Evolutionary conservation across 92 coral and sea anemone genomes (phyloP), one percentile per base, ranked within the genome.

Genomic region (Palythoa heliodiscus): DNA sequence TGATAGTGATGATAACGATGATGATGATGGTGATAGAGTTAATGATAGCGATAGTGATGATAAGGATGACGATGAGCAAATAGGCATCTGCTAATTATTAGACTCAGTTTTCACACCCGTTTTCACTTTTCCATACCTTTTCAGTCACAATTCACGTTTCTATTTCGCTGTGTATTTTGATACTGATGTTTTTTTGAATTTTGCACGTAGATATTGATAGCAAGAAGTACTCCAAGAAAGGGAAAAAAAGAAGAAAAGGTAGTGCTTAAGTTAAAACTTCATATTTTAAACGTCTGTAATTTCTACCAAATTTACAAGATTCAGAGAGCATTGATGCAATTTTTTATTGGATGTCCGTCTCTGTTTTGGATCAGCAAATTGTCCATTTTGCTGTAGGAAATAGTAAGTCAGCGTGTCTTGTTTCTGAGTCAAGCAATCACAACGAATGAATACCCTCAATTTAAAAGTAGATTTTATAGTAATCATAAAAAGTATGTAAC

Each of bases 191-290:
- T 73, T n/a, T 11, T 16, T 39, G 4, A 90, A 88, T 92, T 54
- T 54, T 87, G 53, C 79, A 86, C 74, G 76, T 86, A 47, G 88
- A 88, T 74, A 6, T 68, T 0, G 24, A 29, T 60, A 80, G n/a
- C 74, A 93, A 92, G 86, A 93, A 91, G 88, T 93, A 93, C 39
- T 77, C 90, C 87, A 92, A 83, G 86, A 93, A 90, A 67, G 70
- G 83, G 40, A 92, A 64, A 63, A 93, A 88, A 60, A 76, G 92
- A 67, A 89, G 88, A 84, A 89, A 73, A 82, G 97, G 95, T 93
- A 15, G 23, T 72, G 2, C 11, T 0, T 3, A 9, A 12, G 16
- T 55, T 55, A 8, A 9, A 55, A 1, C 17, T 43, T 5, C 9
- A 5, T 43, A 1, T 3, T 5, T 43, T 7, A 43, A 43, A 43